Evolutionary conservation across 2,797 vertebrate species (phyloP).

Genomic region (Sylvilagus floridanus): DNA sequence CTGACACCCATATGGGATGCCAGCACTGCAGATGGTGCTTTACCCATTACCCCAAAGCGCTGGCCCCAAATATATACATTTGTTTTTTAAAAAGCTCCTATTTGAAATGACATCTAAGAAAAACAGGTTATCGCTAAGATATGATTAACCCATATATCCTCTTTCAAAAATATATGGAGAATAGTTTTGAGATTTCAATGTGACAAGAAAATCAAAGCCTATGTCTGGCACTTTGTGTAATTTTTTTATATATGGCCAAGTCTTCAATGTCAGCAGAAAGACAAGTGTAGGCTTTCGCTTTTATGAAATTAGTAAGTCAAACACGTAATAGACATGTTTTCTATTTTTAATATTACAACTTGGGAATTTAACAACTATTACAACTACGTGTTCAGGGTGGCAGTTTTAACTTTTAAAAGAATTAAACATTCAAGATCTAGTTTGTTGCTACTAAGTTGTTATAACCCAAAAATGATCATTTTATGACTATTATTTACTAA

Average conservation of each 20-base stretch:
- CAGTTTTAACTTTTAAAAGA: constrained; percentile 53
- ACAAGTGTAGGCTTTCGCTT: neutral
- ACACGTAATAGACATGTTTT: neutral
- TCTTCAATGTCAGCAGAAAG: constrained; percentile 7
- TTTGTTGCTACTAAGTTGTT: neutral
- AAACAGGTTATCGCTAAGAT: constrained; percentile 1
- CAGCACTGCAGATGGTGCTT: too few species aligned
- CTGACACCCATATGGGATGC: neutral
- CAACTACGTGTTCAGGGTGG: constrained; percentile 11
- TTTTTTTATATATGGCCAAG: neutral
- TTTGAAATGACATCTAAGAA: constrained; percentile 44
- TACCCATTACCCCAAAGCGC: too few species aligned
- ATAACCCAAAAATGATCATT: constrained; percentile 17
- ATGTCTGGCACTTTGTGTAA: neutral
- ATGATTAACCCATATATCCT: neutral
- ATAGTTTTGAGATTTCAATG: constrained; percentile 27
- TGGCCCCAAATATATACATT: too few species aligned
- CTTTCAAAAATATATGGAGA: neutral
- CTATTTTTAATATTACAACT: constrained; percentile 35
- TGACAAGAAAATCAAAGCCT: constrained; percentile 56
- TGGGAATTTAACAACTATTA: constrained; percentile 18
- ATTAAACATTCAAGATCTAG: constrained; percentile 20
- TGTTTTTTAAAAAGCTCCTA: neutral
- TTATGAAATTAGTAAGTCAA: constrained; percentile 42
- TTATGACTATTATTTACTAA: constrained; percentile 52